Conservation (phyloP, 2,113 vertebrate species). For the Burhinus bistriatus region DNA sequence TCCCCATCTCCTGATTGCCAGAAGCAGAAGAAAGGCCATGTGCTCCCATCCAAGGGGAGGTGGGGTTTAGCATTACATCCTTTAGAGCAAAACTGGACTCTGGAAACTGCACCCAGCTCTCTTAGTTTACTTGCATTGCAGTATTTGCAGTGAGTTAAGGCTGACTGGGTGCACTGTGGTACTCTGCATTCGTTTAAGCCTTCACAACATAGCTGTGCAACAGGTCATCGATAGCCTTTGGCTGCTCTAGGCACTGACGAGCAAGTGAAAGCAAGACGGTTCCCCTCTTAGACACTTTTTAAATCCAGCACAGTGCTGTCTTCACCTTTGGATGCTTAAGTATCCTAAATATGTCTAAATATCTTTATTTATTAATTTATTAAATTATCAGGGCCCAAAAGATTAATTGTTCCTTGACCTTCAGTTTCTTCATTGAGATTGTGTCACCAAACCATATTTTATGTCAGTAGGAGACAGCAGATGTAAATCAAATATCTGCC, state of each 20-base stretch:
- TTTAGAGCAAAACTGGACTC: neutral
- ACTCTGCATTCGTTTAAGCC: neutral
- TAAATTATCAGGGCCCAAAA: neutral
- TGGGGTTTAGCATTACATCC: neutral
- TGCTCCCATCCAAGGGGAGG: neutral
- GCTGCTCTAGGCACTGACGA: neutral
- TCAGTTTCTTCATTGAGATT: neutral
- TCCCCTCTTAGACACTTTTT: neutral
- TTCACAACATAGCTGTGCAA: neutral
- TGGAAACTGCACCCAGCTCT: neutral
- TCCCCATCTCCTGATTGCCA: neutral
- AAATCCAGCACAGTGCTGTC: neutral
- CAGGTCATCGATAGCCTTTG: neutral
- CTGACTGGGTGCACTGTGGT: neutral
- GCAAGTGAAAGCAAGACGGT: neutral
- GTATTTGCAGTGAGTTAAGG: neutral
- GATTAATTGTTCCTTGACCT: constrained; percentile 20
- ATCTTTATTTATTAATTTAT: neutral
- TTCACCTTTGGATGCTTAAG: neutral
- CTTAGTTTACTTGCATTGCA: neutral
- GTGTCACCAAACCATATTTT: constrained; percentile 16
- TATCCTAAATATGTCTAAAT: neutral
- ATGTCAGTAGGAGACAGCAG: neutral
- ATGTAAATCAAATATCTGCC: neutral
- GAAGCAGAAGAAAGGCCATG: neutral